Evolutionary conservation across 2,888 invertebrate genomes (phyloP).

Genomic region (Drosophila anceps): DNA sequence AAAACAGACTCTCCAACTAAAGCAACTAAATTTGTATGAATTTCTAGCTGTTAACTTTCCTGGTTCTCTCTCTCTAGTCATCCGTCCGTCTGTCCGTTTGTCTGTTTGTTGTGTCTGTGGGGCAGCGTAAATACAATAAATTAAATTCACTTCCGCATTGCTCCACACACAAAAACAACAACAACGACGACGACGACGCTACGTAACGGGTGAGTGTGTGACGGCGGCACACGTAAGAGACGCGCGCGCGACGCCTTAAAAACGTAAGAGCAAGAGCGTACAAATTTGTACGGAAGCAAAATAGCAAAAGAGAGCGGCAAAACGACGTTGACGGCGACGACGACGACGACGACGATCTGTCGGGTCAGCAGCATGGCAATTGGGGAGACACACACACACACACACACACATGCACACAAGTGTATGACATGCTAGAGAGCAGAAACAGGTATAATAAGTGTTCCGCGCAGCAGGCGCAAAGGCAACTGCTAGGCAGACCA

Average conservation of each 20-base stretch:
- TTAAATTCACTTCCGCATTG: constrained; percentile 86
- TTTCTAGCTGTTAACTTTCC: constrained; percentile 70
- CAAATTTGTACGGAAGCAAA: constrained; percentile 68
- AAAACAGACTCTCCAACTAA: constrained; percentile 29
- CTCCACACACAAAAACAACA: constrained; percentile 85
- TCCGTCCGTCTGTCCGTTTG: constrained; percentile 28
- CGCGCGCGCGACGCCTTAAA: constrained; percentile 35
- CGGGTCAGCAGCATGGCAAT: constrained; percentile 68
- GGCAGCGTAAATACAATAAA: constrained; percentile 82
- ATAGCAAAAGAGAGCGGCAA: constrained; percentile 51
- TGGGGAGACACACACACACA: constrained; percentile 42
- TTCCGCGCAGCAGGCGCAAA: constrained; percentile 57
- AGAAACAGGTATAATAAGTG: constrained; percentile 75
- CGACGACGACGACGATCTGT: constrained; percentile 52
- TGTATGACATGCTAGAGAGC: constrained; percentile 41
- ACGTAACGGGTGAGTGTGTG: constrained; percentile 70
- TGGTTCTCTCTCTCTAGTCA: constrained; percentile 56
- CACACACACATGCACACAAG: constrained; percentile 20
- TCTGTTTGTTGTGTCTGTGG: constrained; percentile 42
- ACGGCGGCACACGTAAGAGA: constrained; percentile 46
- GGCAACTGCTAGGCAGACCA: constrained; percentile 43
- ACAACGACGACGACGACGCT: constrained; percentile 19
- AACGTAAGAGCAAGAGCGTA: constrained; percentile 66
- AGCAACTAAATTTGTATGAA: constrained; percentile 52
- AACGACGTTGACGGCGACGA: constrained; percentile 29